Base-by-base conservation (phyloP, 2,888 invertebrate species). In the Hipparchia semele region DNA sequence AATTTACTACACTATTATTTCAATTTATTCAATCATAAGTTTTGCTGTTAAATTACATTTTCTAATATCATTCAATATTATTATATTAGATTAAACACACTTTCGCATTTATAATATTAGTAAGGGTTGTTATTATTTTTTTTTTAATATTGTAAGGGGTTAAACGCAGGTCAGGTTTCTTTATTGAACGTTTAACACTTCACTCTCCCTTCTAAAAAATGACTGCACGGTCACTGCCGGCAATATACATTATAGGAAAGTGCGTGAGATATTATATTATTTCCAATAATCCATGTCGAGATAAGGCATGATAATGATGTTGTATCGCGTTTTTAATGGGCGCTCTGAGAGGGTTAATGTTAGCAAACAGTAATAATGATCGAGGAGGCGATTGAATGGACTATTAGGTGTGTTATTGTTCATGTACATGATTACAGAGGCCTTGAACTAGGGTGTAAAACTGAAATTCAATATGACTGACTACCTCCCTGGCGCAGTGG, bases 261-360 rank as follows among this genome's bases (percentile, higher is more conserved):
- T 74, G 71, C 76, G 75, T 80, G 76, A 76, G 78, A 77, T 77
- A 80, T 75, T 77, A 80, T 75, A 78, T 78, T 77, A 74, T 78
- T 79, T 79, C 75, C 76, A 77, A 76, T 80, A 84, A 84, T 82
- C 83, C 80, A 77, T 78, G 78, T 75, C 76, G 59, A 75, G 88
- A 91, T 88, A 91, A 86, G 77, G 71, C 51, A 70, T 78, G 81
- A 85, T 87, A 89, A 87, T 86, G 87, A 85, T 82, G 82, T 78
- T 80, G 79, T 89, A 91, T 90, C 90, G 81, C 78, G 73, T 88
- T 87, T 90, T 90, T 80, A 81, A 81, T 81, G 77, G 78, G 72
- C 66, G 70, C 73, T 74, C 77, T 81, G 76, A 82, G 82, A 77
- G 83, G 88, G 89, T 8, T 90, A 88, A 87, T 79, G 81, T 84